phyloP scores from a whole-genome alignment of 2,113 vertebrate genomes.

The Aegypius monachus region DNA sequence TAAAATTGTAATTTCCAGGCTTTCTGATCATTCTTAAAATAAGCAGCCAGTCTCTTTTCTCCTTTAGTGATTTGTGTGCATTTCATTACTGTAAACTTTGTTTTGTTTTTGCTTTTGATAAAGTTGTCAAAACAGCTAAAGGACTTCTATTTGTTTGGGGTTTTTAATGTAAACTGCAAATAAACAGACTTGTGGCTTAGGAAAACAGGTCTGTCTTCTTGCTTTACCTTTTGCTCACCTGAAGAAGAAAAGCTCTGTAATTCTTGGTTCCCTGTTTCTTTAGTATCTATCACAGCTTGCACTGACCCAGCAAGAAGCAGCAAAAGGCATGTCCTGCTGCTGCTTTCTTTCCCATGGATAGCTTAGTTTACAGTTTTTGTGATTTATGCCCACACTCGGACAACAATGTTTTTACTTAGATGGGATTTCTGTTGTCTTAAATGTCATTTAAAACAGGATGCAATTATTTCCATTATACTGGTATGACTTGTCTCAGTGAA shows the following conservation, averaged over 20 bases:
- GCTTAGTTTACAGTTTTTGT: not conserved
- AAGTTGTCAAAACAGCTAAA: not conserved
- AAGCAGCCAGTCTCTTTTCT: not conserved
- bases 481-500: not conserved
- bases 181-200: not conserved
- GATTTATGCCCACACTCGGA: not conserved
- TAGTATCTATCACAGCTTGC: not conserved
- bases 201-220: not conserved
- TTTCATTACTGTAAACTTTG: not conserved
- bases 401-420: not conserved
- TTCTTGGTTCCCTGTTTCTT: not conserved
- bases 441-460: not conserved
- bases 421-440: slow-evolving; percentile 4
- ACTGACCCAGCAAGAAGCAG: not conserved
- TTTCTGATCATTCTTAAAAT: not conserved
- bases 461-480: not conserved
- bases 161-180: not conserved
- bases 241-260: not conserved
- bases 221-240: not conserved
- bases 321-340: not conserved
- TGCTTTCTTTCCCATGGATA: not conserved
- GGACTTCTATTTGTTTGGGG: not conserved
- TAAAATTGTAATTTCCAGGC: not conserved
- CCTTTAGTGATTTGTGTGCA: fast-evolving
- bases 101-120: not conserved